Evolutionary conservation across 2,797 vertebrate species (phyloP), one percentile per base, ranked within the genome.

Genomic region (Hypotaenidia okinawae): DNA sequence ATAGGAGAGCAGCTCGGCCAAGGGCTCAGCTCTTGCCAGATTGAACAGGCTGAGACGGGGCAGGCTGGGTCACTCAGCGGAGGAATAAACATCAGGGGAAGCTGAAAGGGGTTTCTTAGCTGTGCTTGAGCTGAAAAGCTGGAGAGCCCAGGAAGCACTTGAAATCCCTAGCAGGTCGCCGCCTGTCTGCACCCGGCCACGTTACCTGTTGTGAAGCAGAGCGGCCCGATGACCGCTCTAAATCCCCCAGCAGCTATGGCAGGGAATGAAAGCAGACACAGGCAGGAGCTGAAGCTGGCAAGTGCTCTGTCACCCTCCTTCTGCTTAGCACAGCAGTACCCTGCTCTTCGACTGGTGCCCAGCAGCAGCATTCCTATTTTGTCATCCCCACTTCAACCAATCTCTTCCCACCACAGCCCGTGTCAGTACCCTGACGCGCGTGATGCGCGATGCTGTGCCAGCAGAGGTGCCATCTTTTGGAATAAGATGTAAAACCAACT

Each of bases 21-120:
- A 88, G 74, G 64, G 78, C 88, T 87, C 52, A 30, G 87, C 90
- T 93, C 87, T 90, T 78, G 88, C 80, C 80, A 14, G 91, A 52
- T 67, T 45, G 55, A 12, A 11, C 52, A 35, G 45, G 88, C 87
- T 59, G 57, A 30, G 52, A 55, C 1, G 5, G 80, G 81, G 77
- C 52, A 84, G 73, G 58, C 75, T 69, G 87, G 92, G 84, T 30
- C 92, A 27, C 59, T 70, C 58, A 0, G 22, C 1, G 43, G 28
- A 75, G 87, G 19, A 88, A 69, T 17, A 72, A 89, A 75, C 89
- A 54, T 1, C 76, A 32, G 39, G 24, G 55, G 33, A 64, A 47
- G 82, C 84, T 74, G 84, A 41, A 61, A 32, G 33, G n/a, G 83
- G 66, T 90, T 58, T 90, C 68, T 78, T 24, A 23, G 57, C 84